These are phyloP conservation scores for Epinephelus malabaricus DNA, from an alignment of 2,797 vertebrate species.

Conservation along the genomic window DNA sequence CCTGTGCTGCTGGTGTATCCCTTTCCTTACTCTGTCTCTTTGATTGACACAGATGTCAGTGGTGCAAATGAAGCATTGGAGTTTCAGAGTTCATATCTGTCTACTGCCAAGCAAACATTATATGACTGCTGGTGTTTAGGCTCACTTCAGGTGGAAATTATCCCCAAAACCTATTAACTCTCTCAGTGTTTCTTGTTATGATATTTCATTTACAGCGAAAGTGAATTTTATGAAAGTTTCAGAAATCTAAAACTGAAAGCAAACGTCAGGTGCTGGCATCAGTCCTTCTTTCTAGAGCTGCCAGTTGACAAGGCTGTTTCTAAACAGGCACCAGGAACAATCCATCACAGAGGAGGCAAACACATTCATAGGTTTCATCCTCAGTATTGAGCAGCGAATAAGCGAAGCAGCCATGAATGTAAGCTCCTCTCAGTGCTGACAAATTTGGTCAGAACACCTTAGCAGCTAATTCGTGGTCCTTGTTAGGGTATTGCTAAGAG, in stretches of 20 bases:
- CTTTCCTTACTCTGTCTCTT: neutral
- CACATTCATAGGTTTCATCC: neutral
- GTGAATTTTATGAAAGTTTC: neutral
- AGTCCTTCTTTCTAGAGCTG: neutral
- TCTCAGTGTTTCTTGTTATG: neutral
- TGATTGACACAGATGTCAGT: conserved; percentile 1
- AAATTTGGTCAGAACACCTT: neutral
- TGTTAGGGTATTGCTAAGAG: neutral
- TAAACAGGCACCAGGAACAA: neutral
- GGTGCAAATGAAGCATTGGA: neutral
- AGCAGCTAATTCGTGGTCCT: neutral
- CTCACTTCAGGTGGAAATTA: neutral
- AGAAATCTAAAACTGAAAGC: neutral
- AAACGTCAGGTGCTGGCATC: neutral
- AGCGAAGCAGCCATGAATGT: neutral
- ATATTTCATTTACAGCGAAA: neutral
- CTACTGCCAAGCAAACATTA: neutral
- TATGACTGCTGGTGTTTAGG: neutral
- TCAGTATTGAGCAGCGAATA: neutral
- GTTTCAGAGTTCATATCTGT: neutral
- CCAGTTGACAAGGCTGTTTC: neutral
- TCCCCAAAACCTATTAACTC: neutral
- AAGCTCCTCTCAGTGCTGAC: neutral
- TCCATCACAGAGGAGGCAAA: neutral
- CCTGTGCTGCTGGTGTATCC: neutral